Conservation (phyloP, 2,888 invertebrate genomes). For the Portevinia maculata region DNA sequence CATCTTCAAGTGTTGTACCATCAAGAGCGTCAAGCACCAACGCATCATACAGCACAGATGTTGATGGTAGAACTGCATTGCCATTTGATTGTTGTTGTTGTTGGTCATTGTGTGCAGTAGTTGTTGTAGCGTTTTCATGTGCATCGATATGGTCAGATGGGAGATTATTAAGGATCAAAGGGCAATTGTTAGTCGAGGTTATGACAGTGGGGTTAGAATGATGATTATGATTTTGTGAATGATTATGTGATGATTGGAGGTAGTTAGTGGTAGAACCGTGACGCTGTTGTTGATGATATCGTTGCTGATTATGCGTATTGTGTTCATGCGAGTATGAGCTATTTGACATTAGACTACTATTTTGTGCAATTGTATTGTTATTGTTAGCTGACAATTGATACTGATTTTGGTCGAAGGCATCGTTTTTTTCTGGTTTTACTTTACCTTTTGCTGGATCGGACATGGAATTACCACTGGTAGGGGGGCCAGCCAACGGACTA, state of each 20-base stretch:
- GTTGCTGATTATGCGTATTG: conserved; percentile 77
- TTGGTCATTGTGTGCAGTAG: conserved; percentile 38
- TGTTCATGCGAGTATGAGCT: conserved; percentile 66
- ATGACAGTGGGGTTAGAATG: conserved; percentile 70
- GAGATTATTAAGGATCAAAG: conserved; percentile 62
- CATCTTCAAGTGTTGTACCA: conserved; percentile 78
- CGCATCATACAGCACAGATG: conserved; percentile 80
- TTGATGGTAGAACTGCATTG: conserved; percentile 72
- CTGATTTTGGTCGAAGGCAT: conserved; percentile 47
- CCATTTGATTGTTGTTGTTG: conserved; percentile 73
- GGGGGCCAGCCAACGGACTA: conserved; percentile 44
- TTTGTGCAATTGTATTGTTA: conserved; percentile 59
- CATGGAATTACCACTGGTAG: conserved; percentile 20
- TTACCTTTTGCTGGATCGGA: conserved; percentile 67
- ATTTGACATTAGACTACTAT: conserved; percentile 54
- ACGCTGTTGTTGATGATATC: conserved; percentile 76
- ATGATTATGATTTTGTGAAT: conserved; percentile 64
- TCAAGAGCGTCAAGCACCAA: conserved; percentile 80
- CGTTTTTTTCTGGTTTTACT: conserved; percentile 54
- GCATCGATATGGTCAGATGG: conserved; percentile 51
- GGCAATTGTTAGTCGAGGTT: conserved; percentile 73
- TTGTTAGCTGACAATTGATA: conserved; percentile 59
- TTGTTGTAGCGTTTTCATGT: conserved; percentile 43
- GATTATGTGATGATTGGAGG: conserved; percentile 62
- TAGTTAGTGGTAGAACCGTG: conserved; percentile 50